Base-by-base conservation (phyloP, 2,888 invertebrate genomes). In the Synanthedon tipuliformis region DNA sequence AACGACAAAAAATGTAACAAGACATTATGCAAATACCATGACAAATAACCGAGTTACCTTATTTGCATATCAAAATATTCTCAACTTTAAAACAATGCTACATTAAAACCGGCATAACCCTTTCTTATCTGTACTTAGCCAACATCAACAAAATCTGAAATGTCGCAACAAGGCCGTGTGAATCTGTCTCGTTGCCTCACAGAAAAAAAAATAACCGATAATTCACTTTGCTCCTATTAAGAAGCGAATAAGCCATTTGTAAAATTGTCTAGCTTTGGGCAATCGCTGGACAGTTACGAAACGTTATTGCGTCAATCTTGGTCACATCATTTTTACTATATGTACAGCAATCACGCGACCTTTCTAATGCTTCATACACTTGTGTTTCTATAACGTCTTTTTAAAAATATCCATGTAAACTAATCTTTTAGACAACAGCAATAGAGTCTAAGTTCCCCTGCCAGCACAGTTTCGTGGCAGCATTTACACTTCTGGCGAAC, bases 151-250 rank as follows among this genome's bases (percentile, higher is more conserved):
- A 78, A 80, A 79, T 75, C 70, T 71, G 61, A 65, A 69, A 66
- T 83, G 82, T 84, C 81, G 81, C 80, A 81, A 81, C 56, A 73
- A 73, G 75, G 70, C 75, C 82, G 85, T 85, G 85, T 73, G 85
- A 85, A 82, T 71, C 68, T 59, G 58, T 60, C 57, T 50, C 59
- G 64, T 83, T 80, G 78, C 75, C 57, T 68, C 70, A 79, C 59
- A 62, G 54, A 61, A 67, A 74, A 75, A 78, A 73, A 73, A 68
- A 65, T 55, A 64, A 64, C 70, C 72, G 66, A 80, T 80, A 81
- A 72, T 71, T 80, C 78, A 76, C 75, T 75, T 65, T 65, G 69
- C 66, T 69, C 69, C 68, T 69, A 78, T 76, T 75, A 79, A 71
- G 72, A 72, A 71, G 71, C 70, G 69, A 68, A 71, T 74, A 62